These are phyloP conservation scores for Phalangium opilio DNA, from an alignment of 2,888 invertebrate species.

Conservation along the genomic window DNA sequence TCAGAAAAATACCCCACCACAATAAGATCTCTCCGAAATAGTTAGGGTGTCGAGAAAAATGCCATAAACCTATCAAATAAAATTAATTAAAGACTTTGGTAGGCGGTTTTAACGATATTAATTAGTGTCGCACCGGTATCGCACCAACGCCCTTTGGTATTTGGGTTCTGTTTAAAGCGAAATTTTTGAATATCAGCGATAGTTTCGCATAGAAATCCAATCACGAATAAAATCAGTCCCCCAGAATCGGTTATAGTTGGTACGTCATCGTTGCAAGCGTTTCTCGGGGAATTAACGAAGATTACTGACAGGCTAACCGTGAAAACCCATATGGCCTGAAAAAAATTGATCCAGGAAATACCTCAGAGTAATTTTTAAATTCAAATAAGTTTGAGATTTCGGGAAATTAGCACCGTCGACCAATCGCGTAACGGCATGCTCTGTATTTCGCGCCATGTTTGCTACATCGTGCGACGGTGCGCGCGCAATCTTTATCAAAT, in stretches of 20 bases:
- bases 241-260: slow-evolving; percentile 70
- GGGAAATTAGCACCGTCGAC: too few species aligned
- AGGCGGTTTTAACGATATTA: too few species aligned
- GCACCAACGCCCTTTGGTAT: slow-evolving; percentile 81
- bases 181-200: slow-evolving; percentile 86
- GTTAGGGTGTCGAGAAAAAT: slow-evolving; percentile 30
- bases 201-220: slow-evolving; percentile 70
- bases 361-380: too few species aligned
- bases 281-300: slow-evolving; percentile 60
- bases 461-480: too few species aligned
- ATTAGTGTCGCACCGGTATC: slow-evolving; percentile 55
- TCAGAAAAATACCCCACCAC: slow-evolving; percentile 30
- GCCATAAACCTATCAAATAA: slow-evolving; percentile 26
- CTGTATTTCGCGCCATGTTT: too few species aligned
- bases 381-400: too few species aligned
- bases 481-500: too few species aligned
- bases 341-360: slow-evolving; percentile 4
- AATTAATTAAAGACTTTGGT: too few species aligned
- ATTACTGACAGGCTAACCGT: slow-evolving; percentile 80
- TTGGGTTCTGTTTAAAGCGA: slow-evolving; percentile 70
- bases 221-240: slow-evolving; percentile 67
- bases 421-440: too few species aligned
- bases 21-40: slow-evolving; percentile 31
- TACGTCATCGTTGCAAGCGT: slow-evolving; percentile 11
- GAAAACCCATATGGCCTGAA: slow-evolving; percentile 61